Evolutionary conservation across 1,140 invertebrate species (phyloP).

Genomic region (Brachionus koreanus): DNA sequence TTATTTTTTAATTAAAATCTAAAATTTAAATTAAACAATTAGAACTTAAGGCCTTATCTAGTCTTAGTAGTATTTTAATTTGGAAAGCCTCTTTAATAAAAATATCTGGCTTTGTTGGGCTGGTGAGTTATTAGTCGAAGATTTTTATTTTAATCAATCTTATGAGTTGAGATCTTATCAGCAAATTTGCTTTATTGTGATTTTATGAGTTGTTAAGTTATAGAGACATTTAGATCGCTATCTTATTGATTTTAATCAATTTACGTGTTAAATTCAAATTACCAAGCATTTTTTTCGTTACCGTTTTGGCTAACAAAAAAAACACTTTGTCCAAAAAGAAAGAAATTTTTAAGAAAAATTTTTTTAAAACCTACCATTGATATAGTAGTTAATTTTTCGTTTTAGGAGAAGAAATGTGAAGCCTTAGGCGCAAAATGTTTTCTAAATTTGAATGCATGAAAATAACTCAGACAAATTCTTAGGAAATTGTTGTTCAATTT

Average conservation of each 20-base stretch:
- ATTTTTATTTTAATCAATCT: neutral
- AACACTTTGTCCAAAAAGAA: no score
- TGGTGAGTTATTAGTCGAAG: conserved; percentile 14
- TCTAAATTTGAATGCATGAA: no score
- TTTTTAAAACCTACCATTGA: no score
- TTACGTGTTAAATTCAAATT: neutral
- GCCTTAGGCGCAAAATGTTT: no score
- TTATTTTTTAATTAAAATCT: neutral
- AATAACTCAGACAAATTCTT: no score
- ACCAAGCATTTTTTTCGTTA: neutral
- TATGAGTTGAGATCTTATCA: neutral
- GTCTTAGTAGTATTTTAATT: neutral
- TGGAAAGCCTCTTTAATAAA: neutral
- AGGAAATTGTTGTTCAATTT: no score
- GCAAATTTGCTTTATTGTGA: neutral
- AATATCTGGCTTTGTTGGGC: neutral
- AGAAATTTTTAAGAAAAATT: no score
- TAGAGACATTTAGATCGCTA: conserved; percentile 22
- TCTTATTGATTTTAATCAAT: neutral
- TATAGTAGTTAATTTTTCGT: no score
- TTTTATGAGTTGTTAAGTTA: conserved; percentile 24
- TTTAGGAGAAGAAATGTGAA: no score
- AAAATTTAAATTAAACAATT: neutral
- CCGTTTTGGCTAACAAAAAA: neutral
- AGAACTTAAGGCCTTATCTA: neutral